Conservation (phyloP, 2,113 vertebrate species). For the Cichladusa arquata region DNA sequence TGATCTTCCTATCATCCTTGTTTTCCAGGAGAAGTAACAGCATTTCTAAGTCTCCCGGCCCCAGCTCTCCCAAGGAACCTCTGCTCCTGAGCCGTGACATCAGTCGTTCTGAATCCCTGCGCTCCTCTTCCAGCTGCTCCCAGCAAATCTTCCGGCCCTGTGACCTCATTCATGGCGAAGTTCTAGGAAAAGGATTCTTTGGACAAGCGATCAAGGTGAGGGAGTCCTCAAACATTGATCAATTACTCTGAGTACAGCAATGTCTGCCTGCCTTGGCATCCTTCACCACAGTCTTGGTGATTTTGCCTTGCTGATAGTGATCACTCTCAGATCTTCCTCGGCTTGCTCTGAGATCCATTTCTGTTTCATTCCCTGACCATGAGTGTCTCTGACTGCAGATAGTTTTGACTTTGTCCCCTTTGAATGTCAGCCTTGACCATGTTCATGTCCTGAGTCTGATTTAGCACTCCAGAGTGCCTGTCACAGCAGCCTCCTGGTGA, state of each 20-base stretch:
- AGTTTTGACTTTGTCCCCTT: not conserved
- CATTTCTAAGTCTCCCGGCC: constrained; percentile 90
- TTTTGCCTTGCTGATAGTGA: not conserved
- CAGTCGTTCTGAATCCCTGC: constrained; percentile 91
- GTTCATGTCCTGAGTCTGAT: not conserved
- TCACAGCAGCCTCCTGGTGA: not conserved
- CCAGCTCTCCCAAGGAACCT: constrained; percentile 85
- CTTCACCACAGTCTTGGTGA: not conserved
- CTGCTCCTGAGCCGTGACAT: constrained; percentile 84
- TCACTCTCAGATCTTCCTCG: not conserved
- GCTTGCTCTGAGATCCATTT: not conserved
- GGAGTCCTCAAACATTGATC: not conserved
- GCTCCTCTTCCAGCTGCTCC: constrained; percentile 86
- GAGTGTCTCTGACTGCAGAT: not conserved
- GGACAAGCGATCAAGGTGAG: constrained; percentile 95
- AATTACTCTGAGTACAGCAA: not conserved
- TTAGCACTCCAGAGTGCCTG: not conserved
- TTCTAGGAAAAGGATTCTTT: constrained; percentile 96
- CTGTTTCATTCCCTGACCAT: not conserved
- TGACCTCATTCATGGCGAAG: constrained; percentile 91
- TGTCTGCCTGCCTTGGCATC: not conserved
- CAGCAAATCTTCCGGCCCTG: constrained; percentile 97
- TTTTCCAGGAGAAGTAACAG: constrained; percentile 89
- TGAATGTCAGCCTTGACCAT: not conserved
- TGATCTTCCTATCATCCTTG: not conserved